Evolutionary conservation across 2,888 invertebrate genomes (phyloP), one percentile per base, ranked within the genome.

Genomic region (Torymus aiolomorphi): DNA sequence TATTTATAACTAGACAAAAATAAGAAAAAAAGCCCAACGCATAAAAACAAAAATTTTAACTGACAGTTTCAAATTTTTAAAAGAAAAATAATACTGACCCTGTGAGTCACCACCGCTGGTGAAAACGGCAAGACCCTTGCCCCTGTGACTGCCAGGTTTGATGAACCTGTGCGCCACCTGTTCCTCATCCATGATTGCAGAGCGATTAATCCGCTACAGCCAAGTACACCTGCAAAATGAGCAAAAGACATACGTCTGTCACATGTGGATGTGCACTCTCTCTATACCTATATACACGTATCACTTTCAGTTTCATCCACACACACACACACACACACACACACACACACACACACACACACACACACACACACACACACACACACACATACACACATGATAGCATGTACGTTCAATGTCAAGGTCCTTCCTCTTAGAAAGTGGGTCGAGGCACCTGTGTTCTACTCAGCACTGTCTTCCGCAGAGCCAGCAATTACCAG

Each of bases 101-200:
- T 94, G 98, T 31, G 98, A 97, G 92, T 98, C 98, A 76, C 98
- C 98, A 85, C 98, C 98, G 89, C 97, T 98, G 75, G 98, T 99
- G 88, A 98, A 97, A 57, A 99, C 98, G 13, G 97, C 99, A 81
- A 99, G 94, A 51, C 97, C 96, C 90, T 96, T 97, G 76, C 97
- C 98, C 88, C 96, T 96, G 88, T 97, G 96, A 86, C 95, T 94
- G 76, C 97, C 97, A 84, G 96, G 94, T 91, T 95, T 95, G 87
- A 97, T 95, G 89, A 96, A 96, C 86, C 90, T 92, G 81, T 92
- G 91, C 42, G 91, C 90, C 20, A 89, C 86, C 83, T 88, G 86
- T 82, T 92, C 92, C 78, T 91, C 91, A 87, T 87, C 87, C 90
- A 90, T 89, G 72, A 83, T 86, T 82, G n/a, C 20, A 16, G 56